phyloP scores from a whole-genome alignment of 2,113 vertebrate species.

The Rattus rattus region DNA sequence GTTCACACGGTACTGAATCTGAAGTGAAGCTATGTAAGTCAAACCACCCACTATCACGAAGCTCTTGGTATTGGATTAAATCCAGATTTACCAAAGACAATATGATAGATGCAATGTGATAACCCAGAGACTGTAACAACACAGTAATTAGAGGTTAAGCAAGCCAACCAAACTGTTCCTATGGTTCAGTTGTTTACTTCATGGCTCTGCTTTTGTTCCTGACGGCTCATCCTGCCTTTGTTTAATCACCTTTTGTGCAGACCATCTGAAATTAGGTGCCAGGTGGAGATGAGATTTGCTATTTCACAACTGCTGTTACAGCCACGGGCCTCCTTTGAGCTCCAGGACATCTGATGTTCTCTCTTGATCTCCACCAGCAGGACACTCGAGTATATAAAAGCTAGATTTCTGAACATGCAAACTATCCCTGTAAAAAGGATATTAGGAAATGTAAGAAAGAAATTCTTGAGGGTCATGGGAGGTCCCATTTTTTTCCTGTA shows the following conservation, averaged over 20 bases:
- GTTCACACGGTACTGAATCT: neutral
- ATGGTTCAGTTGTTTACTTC: constrained; percentile 30
- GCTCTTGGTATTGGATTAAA: constrained; percentile 6
- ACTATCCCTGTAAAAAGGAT: neutral
- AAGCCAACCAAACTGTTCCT: neutral
- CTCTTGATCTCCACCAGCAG: neutral
- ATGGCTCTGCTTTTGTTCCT: constrained; percentile 5
- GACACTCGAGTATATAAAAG: neutral
- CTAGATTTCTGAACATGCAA: neutral
- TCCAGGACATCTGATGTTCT: neutral
- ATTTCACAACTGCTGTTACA: constrained; percentile 27
- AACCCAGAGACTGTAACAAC: constrained; percentile 17
- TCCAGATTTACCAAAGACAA: constrained; percentile 8
- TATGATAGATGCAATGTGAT: neutral
- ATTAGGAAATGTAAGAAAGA: neutral
- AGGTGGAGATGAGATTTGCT: constrained; percentile 23
- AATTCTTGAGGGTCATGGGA: neutral
- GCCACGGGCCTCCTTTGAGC: neutral
- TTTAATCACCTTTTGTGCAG: constrained; percentile 4
- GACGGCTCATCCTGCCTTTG: constrained; percentile 30
- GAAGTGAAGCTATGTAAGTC: constrained; percentile 9
- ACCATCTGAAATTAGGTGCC: constrained; percentile 46
- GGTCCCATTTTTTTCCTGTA: neutral
- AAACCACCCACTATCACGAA: neutral
- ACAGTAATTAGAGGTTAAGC: constrained; percentile 20